Conservation (phyloP, 2,797 vertebrate genomes). For the Lophotriccus pileatus region DNA sequence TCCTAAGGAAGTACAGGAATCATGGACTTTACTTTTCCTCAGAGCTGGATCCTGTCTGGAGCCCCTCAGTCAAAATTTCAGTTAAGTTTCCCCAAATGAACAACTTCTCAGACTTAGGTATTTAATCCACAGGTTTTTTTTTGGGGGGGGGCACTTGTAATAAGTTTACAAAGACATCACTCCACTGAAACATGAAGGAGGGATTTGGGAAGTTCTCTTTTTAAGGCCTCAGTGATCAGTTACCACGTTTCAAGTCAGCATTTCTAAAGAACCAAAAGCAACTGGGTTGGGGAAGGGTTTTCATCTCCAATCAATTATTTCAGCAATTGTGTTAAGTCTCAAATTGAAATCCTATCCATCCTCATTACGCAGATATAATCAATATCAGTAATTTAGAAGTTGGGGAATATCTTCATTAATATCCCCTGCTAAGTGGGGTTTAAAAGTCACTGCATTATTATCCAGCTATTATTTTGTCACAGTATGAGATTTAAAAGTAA, state of each 20-base stretch:
- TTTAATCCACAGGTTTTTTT: not conserved
- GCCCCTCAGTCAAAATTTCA: not conserved
- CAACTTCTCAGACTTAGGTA: not conserved
- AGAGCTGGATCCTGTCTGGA: not conserved
- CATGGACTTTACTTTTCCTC: not conserved
- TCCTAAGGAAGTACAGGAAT: not conserved
- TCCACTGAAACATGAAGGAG: not conserved
- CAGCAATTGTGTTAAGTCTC: not conserved
- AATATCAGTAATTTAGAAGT: constrained; percentile 40
- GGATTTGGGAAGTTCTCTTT: not conserved
- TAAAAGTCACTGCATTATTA: constrained; percentile 5
- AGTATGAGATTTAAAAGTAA: not conserved
- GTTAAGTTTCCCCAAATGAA: not conserved
- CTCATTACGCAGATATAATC: constrained; percentile 45
- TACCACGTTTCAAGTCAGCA: not conserved
- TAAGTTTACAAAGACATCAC: not conserved
- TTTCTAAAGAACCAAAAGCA: constrained; percentile 18
- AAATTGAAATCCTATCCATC: constrained; percentile 56
- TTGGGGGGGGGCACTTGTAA: not conserved
- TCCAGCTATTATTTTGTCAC: not conserved
- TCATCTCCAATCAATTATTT: constrained; percentile 39
- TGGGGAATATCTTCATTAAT: constrained; percentile 51
- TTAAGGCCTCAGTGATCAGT: not conserved
- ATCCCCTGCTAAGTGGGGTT: not conserved
- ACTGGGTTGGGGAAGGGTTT: not conserved